Percentiles rank a stretch among this genome's conserved stretches.
These are phyloP conservation scores for Trypoxylon attenuatum DNA, from an alignment of 2,888 invertebrate species.

Conservation along the genomic window DNA sequence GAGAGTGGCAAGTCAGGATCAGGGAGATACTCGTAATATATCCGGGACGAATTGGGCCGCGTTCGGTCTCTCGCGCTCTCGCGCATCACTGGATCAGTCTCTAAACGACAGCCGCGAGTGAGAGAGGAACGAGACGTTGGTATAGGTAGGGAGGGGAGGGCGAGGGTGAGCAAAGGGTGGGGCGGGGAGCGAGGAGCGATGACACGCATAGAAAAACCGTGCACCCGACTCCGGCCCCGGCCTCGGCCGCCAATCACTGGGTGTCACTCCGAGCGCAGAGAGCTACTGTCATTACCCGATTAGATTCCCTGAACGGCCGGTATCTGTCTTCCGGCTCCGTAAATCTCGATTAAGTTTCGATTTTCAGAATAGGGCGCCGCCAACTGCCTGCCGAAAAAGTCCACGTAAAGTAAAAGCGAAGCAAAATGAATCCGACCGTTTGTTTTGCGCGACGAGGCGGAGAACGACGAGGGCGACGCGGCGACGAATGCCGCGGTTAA, in stretches of 20 bases:
- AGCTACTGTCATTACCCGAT: constrained; percentile 65
- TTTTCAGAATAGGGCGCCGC: constrained; percentile 42
- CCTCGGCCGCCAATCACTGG: constrained; percentile 42
- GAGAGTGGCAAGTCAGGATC: background rate
- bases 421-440: constrained; percentile 7
- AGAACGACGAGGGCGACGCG: constrained; percentile 6
- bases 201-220: constrained; percentile 34
- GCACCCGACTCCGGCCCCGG: background rate
- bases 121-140: background rate
- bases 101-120: background rate
- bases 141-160: background rate
- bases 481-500: constrained; percentile 3
- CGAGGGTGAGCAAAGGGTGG: background rate
- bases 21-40: background rate
- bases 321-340: constrained; percentile 59
- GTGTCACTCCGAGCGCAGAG: constrained; percentile 45
- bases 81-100: too few species aligned
- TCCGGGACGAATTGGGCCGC: background rate
- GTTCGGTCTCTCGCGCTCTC: background rate
- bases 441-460: constrained; percentile 18
- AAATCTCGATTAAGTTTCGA: constrained; percentile 58
- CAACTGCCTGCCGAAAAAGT: background rate
- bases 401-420: background rate
- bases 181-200: background rate
- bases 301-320: constrained; percentile 57